Evolutionary conservation across 2,888 invertebrate genomes (phyloP), one percentile per base, ranked within the genome.

Genomic region (Venusia cambrica): DNA sequence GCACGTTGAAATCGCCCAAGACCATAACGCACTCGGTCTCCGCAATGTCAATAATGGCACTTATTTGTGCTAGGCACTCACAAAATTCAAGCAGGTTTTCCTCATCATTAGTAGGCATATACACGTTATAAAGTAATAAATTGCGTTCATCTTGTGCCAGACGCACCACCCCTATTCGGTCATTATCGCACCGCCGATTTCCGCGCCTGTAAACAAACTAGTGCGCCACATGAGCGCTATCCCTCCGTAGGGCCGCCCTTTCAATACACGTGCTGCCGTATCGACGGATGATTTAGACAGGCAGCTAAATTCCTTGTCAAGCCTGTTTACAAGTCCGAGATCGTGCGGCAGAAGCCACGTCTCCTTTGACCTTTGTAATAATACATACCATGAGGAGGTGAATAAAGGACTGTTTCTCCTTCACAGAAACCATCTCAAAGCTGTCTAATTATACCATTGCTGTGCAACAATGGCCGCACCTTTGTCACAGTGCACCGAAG

Each of bases 31-130:
- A n/a, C 15, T 30, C 29, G 1, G 15, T 20, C 5, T 30, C 21
- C 3, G 29, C 4, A 12, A n/a, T 21, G 6, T 46, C 47, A 3
- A 51, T 43, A 3, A 48, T 38, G 1, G 54, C 43, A 22, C 15
- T 32, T 3, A 52, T 41, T 22, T 37, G 29, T 19, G 46, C 26
- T 3, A 56, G 22, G 24, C 46, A 49, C 2, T 50, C 33, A 1
- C 44, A 46, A 24, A 46, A 54, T 14, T 51, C 48, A 1, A 22
- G 9, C 5, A 56, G 10, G 17, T 55, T 51, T 2, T 54, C 51
- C n/a, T 5, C 13, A 2, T 15, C 15, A 5, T 51, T 42, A 1
- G 45, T 49, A 5, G 56, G 58, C 56, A 56, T 53, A 12, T 55
- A 55, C 4, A 52, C 48, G 6, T 22, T 36, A 14, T 55, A 38